Conservation (phyloP, 1,140 invertebrate species). For the Psix sp. region DNA sequence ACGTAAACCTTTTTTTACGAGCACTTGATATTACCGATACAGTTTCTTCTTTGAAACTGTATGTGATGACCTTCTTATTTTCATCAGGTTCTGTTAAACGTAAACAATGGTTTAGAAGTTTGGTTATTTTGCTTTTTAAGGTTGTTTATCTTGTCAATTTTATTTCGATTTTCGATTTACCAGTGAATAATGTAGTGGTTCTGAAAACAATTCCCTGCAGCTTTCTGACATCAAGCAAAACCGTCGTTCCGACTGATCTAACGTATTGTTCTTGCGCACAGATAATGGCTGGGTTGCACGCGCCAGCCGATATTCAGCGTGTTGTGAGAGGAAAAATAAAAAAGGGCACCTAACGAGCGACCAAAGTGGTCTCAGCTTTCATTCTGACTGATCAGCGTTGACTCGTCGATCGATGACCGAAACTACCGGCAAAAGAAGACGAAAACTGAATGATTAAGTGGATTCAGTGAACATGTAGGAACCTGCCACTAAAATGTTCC, state of each 20-base stretch:
- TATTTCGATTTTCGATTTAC: too few species aligned
- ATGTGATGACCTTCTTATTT: too few species aligned
- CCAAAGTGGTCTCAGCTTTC: constrained; percentile 61
- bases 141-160: too few species aligned
- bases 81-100: too few species aligned
- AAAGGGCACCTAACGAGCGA: constrained; percentile 55
- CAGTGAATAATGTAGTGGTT: too few species aligned
- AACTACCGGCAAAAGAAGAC: constrained; percentile 55
- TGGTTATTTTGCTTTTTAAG: too few species aligned
- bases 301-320: constrained; percentile 45
- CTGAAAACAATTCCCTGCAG: too few species aligned
- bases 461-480: constrained; percentile 55
- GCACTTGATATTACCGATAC: too few species aligned
- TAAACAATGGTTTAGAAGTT: too few species aligned
- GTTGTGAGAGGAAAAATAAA: constrained; percentile 48
- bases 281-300: constrained; percentile 37
- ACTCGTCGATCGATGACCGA: constrained; percentile 53
- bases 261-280: constrained; percentile 43
- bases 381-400: constrained; percentile 59
- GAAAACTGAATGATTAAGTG: constrained; percentile 59
- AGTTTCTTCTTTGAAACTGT: too few species aligned
- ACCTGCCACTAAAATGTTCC: constrained; percentile 63
- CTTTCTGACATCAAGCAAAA: constrained; percentile 18
- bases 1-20: too few species aligned
- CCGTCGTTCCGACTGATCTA: constrained; percentile 15